Evolutionary conservation across 2,888 invertebrate species (phyloP).

Genomic region (Lochmaea capreae): DNA sequence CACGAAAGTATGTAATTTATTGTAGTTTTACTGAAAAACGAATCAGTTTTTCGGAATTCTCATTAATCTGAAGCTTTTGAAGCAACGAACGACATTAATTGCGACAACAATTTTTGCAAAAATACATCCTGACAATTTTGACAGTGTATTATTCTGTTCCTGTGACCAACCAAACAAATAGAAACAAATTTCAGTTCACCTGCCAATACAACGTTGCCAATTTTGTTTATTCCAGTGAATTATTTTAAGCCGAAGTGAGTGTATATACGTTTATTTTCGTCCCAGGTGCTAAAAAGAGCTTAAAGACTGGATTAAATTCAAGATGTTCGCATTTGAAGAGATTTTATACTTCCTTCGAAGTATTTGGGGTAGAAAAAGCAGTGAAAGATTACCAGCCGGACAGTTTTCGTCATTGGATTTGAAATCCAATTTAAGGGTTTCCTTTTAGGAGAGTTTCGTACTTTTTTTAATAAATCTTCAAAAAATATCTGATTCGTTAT

Average conservation of each 20-base stretch:
- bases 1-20: no score
- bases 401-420: constrained; percentile 34
- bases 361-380: constrained; percentile 35
- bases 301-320: constrained; percentile 33
- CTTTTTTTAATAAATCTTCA: neutral
- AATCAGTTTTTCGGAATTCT: no score
- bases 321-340: constrained; percentile 37
- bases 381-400: constrained; percentile 35
- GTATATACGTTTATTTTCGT: constrained; percentile 31
- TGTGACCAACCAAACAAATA: no score
- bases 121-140: no score
- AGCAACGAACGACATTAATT: no score
- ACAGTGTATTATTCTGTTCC: no score
- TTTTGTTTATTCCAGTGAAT: constrained; percentile 25
- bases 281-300: constrained; percentile 36
- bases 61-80: no score
- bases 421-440: constrained; percentile 25
- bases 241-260: constrained; percentile 33
- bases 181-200: neutral
- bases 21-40: no score
- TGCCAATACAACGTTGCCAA: constrained; percentile 30
- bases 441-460: no score
- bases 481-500: neutral
- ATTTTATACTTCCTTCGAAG: constrained; percentile 35
- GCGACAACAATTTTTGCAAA: no score